Base-by-base conservation (phyloP, 2,113 vertebrate species). In the Neotoma lepida region DNA sequence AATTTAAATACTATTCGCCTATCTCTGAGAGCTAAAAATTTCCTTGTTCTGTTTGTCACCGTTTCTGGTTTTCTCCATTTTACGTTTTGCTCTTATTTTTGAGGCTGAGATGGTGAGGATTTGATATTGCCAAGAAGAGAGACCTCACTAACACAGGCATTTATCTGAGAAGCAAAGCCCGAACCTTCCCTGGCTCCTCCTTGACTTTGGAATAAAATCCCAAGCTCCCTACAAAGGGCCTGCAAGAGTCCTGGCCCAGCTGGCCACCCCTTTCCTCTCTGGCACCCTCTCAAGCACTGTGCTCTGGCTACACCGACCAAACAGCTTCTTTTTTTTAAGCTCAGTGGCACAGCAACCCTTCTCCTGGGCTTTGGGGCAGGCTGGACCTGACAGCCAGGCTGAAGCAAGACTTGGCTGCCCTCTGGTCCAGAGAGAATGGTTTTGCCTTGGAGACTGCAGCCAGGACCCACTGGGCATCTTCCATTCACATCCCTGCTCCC, bases 61-160 rank as follows among this genome's bases (percentile, higher is more conserved):
- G 28, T 68, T 82, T 86, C 66, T 64, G 18, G 63, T 80, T 84
- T 80, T 81, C 56, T 35, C 17, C 28, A 91, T 89, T 93, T 74
- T 10, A 26, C 61, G 78, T 78, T 95, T 90, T 5, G 54, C 76
- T 61, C 92, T 94, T 70, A 71, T 58, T 86, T 86, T 84, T 74
- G 54, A 61, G 63, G 28, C 44, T 54, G 35, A 93, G 88, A 78
- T 70, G 20, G 10, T 49, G 51, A 61, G 63, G 13, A 6, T 94
- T 81, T 90, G 86, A 18, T 84, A 6, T 41, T 82, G 71, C 76
- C 46, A 78, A 94, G 77, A 61, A 76, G 76, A 74, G 63, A 92
- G 68, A 51, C 18, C 18, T 20, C 68, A n/a, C 24, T 58, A n/a
- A 51, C 30, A 64, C 0, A 30, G 44, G 33, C 44, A 58, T 86